These are phyloP conservation scores for Spongilla lacustris DNA, from an alignment of 37 sponge, comb jelly and placozoan species.

Conservation along the genomic window DNA sequence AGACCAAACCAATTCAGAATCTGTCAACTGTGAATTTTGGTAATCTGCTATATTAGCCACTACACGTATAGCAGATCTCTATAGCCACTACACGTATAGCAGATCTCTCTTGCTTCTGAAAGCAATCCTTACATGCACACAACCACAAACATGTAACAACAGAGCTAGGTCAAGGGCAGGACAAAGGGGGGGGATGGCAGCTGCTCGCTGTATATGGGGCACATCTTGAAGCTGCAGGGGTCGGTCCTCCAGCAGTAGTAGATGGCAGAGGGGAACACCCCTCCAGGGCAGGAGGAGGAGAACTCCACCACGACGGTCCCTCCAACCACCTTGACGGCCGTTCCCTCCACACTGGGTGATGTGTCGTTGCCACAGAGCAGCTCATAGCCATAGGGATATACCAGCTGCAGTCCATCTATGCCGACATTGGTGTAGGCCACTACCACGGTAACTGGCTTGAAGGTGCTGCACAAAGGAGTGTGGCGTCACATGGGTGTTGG, in stretches of 20 bases:
- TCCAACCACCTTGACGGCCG: constrained; percentile 1
- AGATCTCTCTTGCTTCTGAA: no score
- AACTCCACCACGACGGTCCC: constrained; percentile 1
- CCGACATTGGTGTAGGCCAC: neutral
- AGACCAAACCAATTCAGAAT: no score
- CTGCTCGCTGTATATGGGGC: constrained; percentile 47
- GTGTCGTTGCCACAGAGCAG: constrained; percentile 28
- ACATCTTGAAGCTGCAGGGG: constrained; percentile 59
- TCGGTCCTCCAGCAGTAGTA: constrained; percentile 61
- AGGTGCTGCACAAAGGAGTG: neutral
- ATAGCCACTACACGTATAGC: no score
- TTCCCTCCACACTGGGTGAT: constrained; percentile 30
- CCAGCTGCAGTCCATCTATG: constrained; percentile 6
- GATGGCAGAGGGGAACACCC: neutral
- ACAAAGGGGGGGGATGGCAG: constrained; percentile 60
- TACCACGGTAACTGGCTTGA: neutral
- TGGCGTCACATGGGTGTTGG: neutral
- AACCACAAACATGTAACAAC: no score
- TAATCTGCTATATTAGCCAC: no score
- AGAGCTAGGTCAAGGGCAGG: neutral
- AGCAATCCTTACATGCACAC: no score
- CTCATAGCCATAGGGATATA: constrained; percentile 62
- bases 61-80: no score
- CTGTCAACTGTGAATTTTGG: no score
- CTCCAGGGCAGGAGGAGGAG: constrained; percentile 23